phyloP scores from a whole-genome alignment of 2,888 invertebrate genomes.

The Cancer borealis region DNA sequence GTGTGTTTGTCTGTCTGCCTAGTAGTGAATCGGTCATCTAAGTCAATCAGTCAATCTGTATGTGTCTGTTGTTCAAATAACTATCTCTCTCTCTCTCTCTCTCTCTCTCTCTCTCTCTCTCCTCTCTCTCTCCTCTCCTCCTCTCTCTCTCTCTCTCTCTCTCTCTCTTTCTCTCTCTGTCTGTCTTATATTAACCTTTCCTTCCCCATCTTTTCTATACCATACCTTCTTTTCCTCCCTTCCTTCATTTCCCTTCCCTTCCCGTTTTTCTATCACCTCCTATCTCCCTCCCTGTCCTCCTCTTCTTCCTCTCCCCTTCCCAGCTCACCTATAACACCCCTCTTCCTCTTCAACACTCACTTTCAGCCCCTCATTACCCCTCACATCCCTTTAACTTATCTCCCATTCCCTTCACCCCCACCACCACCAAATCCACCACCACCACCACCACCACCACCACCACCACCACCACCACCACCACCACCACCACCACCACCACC shows the following conservation, averaged over 20 bases:
- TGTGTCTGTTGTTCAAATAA: too few species aligned
- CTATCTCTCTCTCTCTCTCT: too few species aligned
- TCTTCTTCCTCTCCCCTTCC: background rate
- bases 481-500: background rate
- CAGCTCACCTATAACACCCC: background rate
- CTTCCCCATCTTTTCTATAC: background rate
- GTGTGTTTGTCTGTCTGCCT: too few species aligned
- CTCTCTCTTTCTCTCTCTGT: too few species aligned
- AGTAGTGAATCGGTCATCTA: too few species aligned
- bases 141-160: too few species aligned
- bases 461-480: background rate
- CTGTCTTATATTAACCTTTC: too few species aligned
- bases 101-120: too few species aligned
- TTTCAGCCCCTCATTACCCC: background rate
- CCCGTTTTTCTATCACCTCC: background rate
- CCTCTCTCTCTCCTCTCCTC: too few species aligned
- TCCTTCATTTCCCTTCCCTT: background rate
- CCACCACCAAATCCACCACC: background rate
- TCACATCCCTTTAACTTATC: background rate
- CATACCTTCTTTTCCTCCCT: background rate
- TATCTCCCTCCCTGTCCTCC: background rate
- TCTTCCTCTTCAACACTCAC: background rate
- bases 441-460: conserved; percentile 1
- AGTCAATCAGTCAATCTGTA: too few species aligned
- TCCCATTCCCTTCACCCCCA: background rate